Evolutionary conservation across 1,140 invertebrate species (phyloP).

Genomic region (Drosophila fuyamai): DNA sequence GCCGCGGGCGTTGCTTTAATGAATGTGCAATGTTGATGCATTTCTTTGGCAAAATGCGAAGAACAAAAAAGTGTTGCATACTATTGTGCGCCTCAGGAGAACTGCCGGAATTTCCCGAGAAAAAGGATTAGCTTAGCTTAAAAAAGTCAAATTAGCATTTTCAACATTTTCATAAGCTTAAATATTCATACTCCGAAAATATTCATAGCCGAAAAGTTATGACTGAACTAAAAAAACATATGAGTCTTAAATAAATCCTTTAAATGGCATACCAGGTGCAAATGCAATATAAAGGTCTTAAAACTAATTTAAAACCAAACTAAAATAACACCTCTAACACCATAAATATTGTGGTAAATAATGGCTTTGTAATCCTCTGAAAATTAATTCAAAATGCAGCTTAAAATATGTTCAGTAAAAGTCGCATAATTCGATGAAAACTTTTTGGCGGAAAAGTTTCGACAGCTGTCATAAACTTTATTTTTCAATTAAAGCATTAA

Average conservation of each 20-base stretch:
- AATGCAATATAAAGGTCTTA: too few relatives aligned
- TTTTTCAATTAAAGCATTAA: slow-evolving; percentile 7
- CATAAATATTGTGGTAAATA: neutral
- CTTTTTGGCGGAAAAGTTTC: slow-evolving; percentile 17
- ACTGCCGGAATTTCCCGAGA: neutral
- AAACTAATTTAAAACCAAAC: too few relatives aligned
- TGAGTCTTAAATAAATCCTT: neutral
- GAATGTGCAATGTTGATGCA: slow-evolving; percentile 54
- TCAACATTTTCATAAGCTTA: neutral
- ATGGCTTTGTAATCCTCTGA: neutral
- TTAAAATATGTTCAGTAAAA: slow-evolving; percentile 4
- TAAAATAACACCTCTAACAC: too few relatives aligned
- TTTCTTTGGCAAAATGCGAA: slow-evolving; percentile 33
- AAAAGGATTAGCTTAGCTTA: slow-evolving; percentile 14
- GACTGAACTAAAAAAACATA: neutral
- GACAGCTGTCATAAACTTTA: slow-evolving; percentile 21
- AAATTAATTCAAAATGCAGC: neutral
- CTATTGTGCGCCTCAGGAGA: slow-evolving; percentile 10
- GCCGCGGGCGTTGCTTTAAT: slow-evolving; percentile 71
- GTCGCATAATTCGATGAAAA: slow-evolving; percentile 1
- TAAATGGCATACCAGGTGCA: neutral
- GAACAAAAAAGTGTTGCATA: slow-evolving; percentile 44
- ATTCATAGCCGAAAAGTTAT: neutral
- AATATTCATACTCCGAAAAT: neutral
- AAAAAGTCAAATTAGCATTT: slow-evolving; percentile 8